A percentile compares a stretch with the other conserved stretches of the same genome.
Evolutionary conservation across 2,113 vertebrate genomes (phyloP).

Genomic region (human (Homo sapiens)): GRCh38 chr2:201777001-201777500

Average conservation of each 20-base stretch:
- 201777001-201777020: not conserved
- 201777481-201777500: not conserved
- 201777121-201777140: not conserved
- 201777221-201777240: not conserved
- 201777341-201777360: not conserved
- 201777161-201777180: not conserved
- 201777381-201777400: not conserved
- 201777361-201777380: not conserved
- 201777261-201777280: constrained; percentile 44
- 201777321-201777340: not conserved
- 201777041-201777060: constrained; percentile 27
- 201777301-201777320: constrained; percentile 8
- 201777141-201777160: not conserved
- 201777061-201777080: not conserved
- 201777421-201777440: constrained; percentile 40
- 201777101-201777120: not conserved
- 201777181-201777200: not conserved
- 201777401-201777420: not conserved
- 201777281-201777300: constrained; percentile 43
- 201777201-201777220: not conserved
- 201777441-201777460: not conserved
- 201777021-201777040: constrained; percentile 4
- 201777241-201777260: not conserved
- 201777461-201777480: not conserved
- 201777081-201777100: not conserved